A percentile compares a stretch with the other conserved stretches of the same genome.
These are phyloP conservation scores for Idaea dimidiata DNA, from an alignment of 2,888 invertebrate species.

Conservation along the genomic window DNA sequence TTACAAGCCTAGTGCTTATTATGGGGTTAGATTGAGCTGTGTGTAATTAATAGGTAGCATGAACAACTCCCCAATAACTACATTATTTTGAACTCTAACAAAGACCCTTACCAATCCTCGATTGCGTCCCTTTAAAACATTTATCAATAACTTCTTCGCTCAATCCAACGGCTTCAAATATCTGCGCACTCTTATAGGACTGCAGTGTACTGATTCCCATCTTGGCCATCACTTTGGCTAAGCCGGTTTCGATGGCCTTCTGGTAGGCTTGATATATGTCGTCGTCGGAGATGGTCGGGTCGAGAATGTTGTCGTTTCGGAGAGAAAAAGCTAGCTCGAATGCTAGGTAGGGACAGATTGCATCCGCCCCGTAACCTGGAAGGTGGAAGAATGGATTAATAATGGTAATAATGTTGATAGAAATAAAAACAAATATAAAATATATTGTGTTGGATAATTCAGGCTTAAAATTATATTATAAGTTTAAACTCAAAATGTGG, in stretches of 20 bases:
- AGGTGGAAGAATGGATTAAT: neutral
- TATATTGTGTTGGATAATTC: too few species aligned
- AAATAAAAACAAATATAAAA: too few species aligned
- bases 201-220: conserved; percentile 99
- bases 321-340: conserved; percentile 95
- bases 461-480: too few species aligned
- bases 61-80: too few species aligned
- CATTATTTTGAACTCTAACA: too few species aligned
- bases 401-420: neutral
- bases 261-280: conserved; percentile 93
- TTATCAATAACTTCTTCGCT: conserved; percentile 95
- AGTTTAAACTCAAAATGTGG: too few species aligned
- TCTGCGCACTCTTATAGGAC: conserved; percentile 99
- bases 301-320: conserved; percentile 92
- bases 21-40: too few species aligned
- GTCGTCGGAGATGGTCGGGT: conserved; percentile 87
- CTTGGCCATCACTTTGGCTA: conserved; percentile 92
- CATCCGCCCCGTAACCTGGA: conserved; percentile 95
- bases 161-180: conserved; percentile 98
- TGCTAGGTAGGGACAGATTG: conserved; percentile 97
- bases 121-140: conserved; percentile 91
- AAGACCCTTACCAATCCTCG: conserved; percentile 80
- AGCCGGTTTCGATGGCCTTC: conserved; percentile 93
- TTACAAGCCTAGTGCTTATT: too few species aligned
- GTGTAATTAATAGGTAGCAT: too few species aligned